Percentiles rank a stretch among this genome's conserved stretches.
phyloP scores from a whole-genome alignment of 2,113 vertebrate species.

The Mesoclemmys tuberculata region DNA sequence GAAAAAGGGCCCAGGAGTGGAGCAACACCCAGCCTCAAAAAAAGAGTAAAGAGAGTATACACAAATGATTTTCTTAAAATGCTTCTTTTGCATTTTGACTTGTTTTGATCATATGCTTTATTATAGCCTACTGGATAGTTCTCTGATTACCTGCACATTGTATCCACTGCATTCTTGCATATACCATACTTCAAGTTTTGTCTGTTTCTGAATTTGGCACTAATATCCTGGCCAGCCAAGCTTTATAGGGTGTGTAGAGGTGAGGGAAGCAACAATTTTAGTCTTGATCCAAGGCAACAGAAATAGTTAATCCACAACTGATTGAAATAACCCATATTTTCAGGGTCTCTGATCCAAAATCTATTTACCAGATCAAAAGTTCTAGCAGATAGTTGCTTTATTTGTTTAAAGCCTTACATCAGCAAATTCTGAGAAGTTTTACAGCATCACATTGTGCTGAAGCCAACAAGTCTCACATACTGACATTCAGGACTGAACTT shows the following conservation, averaged over 20 bases:
- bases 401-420: background rate
- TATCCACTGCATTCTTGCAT: background rate
- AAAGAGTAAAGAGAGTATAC: background rate
- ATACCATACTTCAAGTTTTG: background rate
- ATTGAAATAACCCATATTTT: background rate
- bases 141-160: background rate
- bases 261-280: background rate
- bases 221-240: background rate
- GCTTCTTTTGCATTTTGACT: constrained; percentile 15
- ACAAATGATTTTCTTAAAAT: background rate
- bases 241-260: background rate
- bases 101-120: background rate
- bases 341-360: background rate
- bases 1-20: constrained; percentile 26
- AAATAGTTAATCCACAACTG: background rate
- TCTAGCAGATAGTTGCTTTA: background rate
- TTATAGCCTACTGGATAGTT: background rate
- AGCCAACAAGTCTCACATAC: no score
- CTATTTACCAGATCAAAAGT: background rate
- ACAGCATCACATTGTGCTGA: no score
- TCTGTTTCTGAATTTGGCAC: background rate
- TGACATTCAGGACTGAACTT: background rate
- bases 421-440: background rate
- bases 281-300: background rate
- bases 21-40: background rate